Evolutionary conservation across 2,113 vertebrate genomes (phyloP), one percentile per base, ranked within the genome.

Genomic region (Poeciliopsis turrubarensis): DNA sequence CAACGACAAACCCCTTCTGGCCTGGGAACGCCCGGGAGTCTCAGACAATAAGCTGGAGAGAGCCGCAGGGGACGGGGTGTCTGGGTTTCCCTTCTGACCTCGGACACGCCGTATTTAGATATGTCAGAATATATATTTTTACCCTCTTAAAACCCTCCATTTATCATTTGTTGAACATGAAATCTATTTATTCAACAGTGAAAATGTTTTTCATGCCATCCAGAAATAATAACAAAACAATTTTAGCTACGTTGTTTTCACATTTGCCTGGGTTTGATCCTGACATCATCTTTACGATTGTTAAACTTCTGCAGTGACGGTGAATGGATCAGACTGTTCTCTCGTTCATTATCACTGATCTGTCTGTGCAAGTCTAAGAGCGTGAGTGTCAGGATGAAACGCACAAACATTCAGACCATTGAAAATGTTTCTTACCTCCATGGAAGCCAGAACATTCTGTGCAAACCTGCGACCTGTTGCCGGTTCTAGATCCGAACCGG

Each of bases 391-490:
- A 0, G 15, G 60, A 29, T 29, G 15, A 62, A 30, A 62, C 6
- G 4, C 60, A 62, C 5, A 61, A 11, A 37, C 3, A 37, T 13
- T 0, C 1, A 5, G 68, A 68, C 34, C 32, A 80, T 26, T 47
- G 9, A 76, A 79, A 60, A 62, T 31, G 74, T 65, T 47, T 10
- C 22, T 34, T 29, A 65, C 65, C 65, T 19, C 44, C 37, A 60
- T 73, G 31, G 19, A 25, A 26, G 39, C 26, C 4, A 70, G 51
- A n/a, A 41, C 70, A 32, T 60, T 30, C 27, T 75, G 68, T 68
- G 10, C 26, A 72, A 67, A 69, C 68, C 64, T 71, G 37, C 62
- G 60, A 10, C 37, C 73, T n/a, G 27, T 31, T 27, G 19, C 5
- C 7, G 44, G 34, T 32, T 31, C 44, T n/a, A 11, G 10, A 30